Evolutionary conservation across 2,113 vertebrate genomes (phyloP).

Genomic region (Rissa tridactyla): DNA sequence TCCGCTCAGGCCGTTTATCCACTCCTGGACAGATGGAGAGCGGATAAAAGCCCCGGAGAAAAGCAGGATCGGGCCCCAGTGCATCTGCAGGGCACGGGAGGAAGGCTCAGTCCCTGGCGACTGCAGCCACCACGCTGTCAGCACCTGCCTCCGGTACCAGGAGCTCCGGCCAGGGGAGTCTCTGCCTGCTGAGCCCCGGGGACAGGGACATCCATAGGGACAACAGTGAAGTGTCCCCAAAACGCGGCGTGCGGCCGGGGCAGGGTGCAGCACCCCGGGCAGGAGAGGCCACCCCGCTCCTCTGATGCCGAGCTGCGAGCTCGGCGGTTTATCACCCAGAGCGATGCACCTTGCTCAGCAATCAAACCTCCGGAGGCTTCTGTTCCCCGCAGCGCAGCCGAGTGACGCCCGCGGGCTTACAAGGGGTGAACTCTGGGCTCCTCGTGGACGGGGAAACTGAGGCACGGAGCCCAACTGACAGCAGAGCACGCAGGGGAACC

Average conservation of each 20-base stretch:
- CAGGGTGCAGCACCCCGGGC: accelerated
- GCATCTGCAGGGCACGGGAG: not conserved
- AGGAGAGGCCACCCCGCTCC: not conserved
- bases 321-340: not conserved
- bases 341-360: not conserved
- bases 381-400: no score
- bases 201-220: not conserved
- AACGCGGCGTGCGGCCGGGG: accelerated
- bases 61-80: not conserved
- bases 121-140: not conserved
- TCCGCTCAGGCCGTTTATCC: not conserved
- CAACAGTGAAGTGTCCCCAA: not conserved
- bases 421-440: accelerated
- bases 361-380: not conserved
- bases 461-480: not conserved
- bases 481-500: not conserved
- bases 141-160: not conserved
- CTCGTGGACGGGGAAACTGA: not conserved
- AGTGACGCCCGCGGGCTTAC: accelerated
- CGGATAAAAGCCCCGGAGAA: not conserved
- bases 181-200: not conserved
- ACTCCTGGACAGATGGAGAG: accelerated
- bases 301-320: accelerated
- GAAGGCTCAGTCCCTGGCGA: not conserved
- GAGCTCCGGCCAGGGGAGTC: not conserved